Evolutionary conservation across 2,888 invertebrate genomes (phyloP), one percentile per base, ranked within the genome.

Genomic region (Cheilosia vernalis): DNA sequence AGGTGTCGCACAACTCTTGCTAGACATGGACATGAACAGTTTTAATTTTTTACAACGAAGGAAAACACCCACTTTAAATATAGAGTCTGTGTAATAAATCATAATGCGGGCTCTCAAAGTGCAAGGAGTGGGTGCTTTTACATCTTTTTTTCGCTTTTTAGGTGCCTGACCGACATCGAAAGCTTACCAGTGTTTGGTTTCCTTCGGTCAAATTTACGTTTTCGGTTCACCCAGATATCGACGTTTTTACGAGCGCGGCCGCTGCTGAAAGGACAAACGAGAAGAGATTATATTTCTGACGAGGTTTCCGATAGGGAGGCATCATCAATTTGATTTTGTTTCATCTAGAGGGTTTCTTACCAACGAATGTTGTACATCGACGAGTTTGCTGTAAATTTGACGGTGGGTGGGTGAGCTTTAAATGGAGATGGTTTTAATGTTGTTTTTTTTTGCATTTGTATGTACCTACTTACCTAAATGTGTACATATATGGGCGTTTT

Each of bases 251-350:
- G 63, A 66, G 76, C 40, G n/a, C 4, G 6, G 40, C 72, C 33
- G 37, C 56, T 70, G 70, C 63, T 70, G 63, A 77, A 64, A 63
- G 63, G 63, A 51, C 58, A 21, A n/a, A 49, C 64, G 27, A 19
- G 30, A 21, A 67, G 60, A 77, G 67, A 33, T 77, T 60, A 27
- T 27, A 27, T 60, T 67, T 60, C 47, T 37, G 15, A 37, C 27
- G 24, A 60, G 24, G 21, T 21, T 55, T 53, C 40, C 44, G 63
- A 56, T 60, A 69, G 63, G 44, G n/a, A 33, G 33, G 40, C 49
- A 63, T 61, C 78, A 63, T 70, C 70, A 78, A 78, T 69, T 78
- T 49, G 49, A 63, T 78, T 70, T 69, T 44, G 44, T 63, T 69
- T 78, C 63, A 70, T 69, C 69, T 55, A 15, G 47, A 56, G 69